Evolutionary conservation across 2,888 invertebrate species (phyloP).

Genomic region (Macaria liturata): DNA sequence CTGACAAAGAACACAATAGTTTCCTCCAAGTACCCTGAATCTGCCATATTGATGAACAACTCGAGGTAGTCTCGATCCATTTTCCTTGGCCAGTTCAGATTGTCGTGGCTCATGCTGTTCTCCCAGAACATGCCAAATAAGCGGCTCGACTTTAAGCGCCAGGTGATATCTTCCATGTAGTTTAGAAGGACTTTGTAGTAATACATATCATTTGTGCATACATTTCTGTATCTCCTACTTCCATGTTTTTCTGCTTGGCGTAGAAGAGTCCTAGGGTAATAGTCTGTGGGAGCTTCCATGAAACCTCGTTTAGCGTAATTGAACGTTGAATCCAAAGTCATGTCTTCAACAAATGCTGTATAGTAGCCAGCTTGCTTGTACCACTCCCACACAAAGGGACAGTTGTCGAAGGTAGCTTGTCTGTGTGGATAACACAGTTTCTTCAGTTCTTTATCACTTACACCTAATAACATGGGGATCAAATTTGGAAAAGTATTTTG

Average conservation of each 20-base stretch:
- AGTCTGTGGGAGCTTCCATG: slow-evolving; percentile 84
- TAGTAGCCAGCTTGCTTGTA: slow-evolving; percentile 88
- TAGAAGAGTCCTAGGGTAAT: slow-evolving; percentile 90
- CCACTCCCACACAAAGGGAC: slow-evolving; percentile 93
- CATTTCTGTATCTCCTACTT: slow-evolving; percentile 86
- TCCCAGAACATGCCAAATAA: slow-evolving; percentile 95
- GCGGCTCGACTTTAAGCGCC: slow-evolving; percentile 80
- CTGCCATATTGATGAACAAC: slow-evolving; percentile 82
- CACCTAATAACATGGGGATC: slow-evolving; percentile 90
- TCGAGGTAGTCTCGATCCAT: slow-evolving; percentile 86
- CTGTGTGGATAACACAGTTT: slow-evolving; percentile 85
- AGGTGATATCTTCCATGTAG: slow-evolving; percentile 86
- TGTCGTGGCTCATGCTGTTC: slow-evolving; percentile 92
- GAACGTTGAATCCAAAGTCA: slow-evolving; percentile 82
- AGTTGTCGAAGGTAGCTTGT: slow-evolving; percentile 88
- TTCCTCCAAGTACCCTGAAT: slow-evolving; percentile 82
- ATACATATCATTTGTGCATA: slow-evolving; percentile 88
- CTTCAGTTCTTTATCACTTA: slow-evolving; percentile 85
- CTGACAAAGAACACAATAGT: slow-evolving; percentile 90
- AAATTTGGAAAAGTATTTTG: slow-evolving; percentile 97
- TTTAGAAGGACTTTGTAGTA: slow-evolving; percentile 88
- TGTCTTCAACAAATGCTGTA: slow-evolving; percentile 93
- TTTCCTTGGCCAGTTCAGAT: slow-evolving; percentile 88
- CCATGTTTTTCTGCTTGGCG: slow-evolving; percentile 84
- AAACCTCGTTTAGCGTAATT: slow-evolving; percentile 92